These are phyloP conservation scores for Nilaparvata lugens DNA, from an alignment of 1,140 invertebrate species.

Conservation along the genomic window DNA sequence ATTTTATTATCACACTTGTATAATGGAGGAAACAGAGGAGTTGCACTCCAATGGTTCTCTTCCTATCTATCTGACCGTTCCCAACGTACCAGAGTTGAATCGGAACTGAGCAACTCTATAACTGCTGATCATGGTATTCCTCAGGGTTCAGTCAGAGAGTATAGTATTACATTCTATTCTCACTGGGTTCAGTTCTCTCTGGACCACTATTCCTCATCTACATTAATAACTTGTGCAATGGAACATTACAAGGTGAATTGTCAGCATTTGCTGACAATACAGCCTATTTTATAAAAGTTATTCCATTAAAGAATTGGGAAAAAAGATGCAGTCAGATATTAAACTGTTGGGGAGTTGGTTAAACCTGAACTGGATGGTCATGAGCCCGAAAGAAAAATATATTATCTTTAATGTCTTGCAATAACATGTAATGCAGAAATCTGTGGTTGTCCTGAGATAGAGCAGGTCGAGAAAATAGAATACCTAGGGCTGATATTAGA, in stretches of 20 bases:
- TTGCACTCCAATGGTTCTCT: conserved; percentile 16
- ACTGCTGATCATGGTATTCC: neutral
- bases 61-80: conserved; percentile 17
- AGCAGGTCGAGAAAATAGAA: neutral
- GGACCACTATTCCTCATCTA: neutral
- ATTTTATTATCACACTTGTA: conserved; percentile 21
- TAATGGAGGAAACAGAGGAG: conserved; percentile 19
- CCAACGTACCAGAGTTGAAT: neutral
- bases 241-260: neutral
- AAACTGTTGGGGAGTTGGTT: neutral
- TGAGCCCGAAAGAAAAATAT: neutral
- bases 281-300: neutral
- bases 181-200: neutral
- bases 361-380: neutral
- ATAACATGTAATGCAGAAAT: neutral
- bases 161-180: too few relatives aligned
- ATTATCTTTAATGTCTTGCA: neutral
- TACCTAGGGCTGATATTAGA: neutral
- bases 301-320: neutral
- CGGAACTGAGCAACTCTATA: neutral
- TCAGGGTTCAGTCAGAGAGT: conserved; percentile 4
- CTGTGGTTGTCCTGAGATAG: neutral
- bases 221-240: neutral
- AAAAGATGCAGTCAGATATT: neutral
- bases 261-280: neutral